Percentiles rank a stretch among this genome's conserved stretches.
phyloP scores from a whole-genome alignment of 2,113 vertebrate species.

The Caranx melampygus region DNA sequence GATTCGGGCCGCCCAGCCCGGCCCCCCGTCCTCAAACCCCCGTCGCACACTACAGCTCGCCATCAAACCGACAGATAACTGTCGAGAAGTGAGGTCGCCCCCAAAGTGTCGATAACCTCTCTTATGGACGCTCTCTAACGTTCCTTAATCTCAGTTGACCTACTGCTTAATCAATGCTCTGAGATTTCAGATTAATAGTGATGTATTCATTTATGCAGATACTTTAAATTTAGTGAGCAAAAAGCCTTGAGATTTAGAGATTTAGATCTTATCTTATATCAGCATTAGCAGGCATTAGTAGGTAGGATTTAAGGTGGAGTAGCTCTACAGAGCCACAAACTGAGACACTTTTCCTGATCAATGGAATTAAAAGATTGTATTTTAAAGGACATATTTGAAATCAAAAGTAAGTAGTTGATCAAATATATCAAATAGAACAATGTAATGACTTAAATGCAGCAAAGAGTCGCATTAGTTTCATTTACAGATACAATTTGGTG shows the following conservation, averaged over 20 bases:
- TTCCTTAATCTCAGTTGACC: neutral
- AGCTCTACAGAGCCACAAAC: neutral
- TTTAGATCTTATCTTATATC: slow-evolving; percentile 14
- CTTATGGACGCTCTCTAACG: neutral
- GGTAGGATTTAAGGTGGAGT: neutral
- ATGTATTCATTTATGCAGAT: slow-evolving; percentile 1
- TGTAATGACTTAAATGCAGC: neutral
- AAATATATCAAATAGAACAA: neutral
- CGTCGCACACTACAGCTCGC: slow-evolving; percentile 42
- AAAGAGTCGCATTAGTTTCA: neutral
- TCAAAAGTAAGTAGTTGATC: neutral
- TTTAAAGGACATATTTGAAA: neutral
- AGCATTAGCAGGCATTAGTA: neutral
- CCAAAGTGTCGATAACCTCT: slow-evolving; percentile 27
- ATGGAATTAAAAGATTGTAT: neutral
- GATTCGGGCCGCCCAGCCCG: slow-evolving; percentile 45
- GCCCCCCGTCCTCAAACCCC: slow-evolving; percentile 44
- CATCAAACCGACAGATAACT: slow-evolving; percentile 79
- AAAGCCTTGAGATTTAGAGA: neutral
- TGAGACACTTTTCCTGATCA: too few species aligned
- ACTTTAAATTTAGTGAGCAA: slow-evolving; percentile 19
- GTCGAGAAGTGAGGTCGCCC: slow-evolving; percentile 56
- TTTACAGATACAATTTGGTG: neutral
- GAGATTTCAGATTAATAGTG: neutral
- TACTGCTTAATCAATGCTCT: slow-evolving; percentile 9